Evolutionary conservation across 2,888 invertebrate genomes (phyloP).

Genomic region (Torymus tubicola): DNA sequence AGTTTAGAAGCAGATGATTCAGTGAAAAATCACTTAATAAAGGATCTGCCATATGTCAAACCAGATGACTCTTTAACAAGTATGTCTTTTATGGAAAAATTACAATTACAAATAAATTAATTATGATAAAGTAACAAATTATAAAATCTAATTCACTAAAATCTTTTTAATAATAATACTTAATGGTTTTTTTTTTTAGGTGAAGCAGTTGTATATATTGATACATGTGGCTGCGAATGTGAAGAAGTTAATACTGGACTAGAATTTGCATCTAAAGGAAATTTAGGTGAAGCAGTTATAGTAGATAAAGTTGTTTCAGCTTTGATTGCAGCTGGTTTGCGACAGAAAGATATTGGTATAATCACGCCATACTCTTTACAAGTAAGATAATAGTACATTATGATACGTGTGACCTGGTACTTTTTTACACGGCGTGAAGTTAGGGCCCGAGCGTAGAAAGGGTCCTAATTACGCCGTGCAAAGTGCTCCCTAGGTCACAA

Average conservation of each 20-base stretch:
- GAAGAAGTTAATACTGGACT: conserved; percentile 72
- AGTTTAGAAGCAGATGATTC: conserved; percentile 75
- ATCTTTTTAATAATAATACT: conserved; percentile 18
- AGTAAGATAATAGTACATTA: conserved; percentile 64
- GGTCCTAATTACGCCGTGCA: too few relatives aligned
- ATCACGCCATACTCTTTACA: conserved; percentile 80
- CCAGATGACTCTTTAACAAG: conserved; percentile 72
- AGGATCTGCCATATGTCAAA: conserved; percentile 74
- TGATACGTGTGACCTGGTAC: too few relatives aligned
- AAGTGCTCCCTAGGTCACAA: too few relatives aligned
- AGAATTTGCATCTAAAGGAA: conserved; percentile 65
- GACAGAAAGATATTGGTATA: conserved; percentile 77
- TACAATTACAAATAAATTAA: not conserved
- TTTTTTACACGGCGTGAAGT: too few relatives aligned
- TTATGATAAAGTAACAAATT: not conserved
- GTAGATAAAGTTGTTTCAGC: conserved; percentile 75
- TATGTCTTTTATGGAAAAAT: conserved; percentile 48
- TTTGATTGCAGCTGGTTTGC: conserved; percentile 76
- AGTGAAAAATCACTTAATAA: conserved; percentile 77
- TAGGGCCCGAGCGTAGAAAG: too few relatives aligned
- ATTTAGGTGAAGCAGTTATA: conserved; percentile 77
- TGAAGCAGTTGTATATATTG: conserved; percentile 76
- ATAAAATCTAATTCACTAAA: conserved; percentile 24
- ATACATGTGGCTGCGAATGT: conserved; percentile 79
- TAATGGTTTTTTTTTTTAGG: conserved; percentile 57